Percentiles rank a stretch among this genome's conserved stretches.
phyloP scores from a whole-genome alignment of 2,888 invertebrate species.

The Spodoptera exigua region DNA sequence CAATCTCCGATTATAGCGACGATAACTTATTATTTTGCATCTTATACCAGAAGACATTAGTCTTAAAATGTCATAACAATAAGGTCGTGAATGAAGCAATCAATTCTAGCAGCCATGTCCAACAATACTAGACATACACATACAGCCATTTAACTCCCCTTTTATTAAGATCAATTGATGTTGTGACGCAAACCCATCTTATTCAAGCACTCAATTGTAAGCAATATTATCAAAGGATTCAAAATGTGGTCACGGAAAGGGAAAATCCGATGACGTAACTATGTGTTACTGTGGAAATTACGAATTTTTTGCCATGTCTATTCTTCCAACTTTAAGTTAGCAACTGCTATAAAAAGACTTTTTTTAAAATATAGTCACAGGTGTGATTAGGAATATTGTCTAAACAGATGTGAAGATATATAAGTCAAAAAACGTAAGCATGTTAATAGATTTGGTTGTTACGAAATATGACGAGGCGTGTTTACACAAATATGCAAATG shows the following conservation, averaged over 20 bases:
- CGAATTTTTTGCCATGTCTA: conserved; percentile 10
- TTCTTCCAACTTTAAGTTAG: conserved; percentile 3
- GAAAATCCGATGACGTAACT: conserved; percentile 14
- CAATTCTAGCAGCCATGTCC: conserved; percentile 40
- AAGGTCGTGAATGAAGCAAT: conserved; percentile 50
- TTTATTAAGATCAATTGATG: conserved; percentile 82
- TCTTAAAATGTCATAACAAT: conserved; percentile 30
- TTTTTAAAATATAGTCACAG: no score
- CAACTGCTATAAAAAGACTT: no score
- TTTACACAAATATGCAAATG: no score
- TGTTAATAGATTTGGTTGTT: no score
- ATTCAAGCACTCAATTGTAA: conserved; percentile 57
- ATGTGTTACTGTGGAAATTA: conserved; percentile 24
- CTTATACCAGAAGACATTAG: conserved; percentile 16
- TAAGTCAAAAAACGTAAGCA: no score
- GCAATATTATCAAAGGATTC: conserved; percentile 36
- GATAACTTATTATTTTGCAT: conserved; percentile 1
- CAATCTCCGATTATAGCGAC: not conserved
- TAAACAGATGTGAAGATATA: no score
- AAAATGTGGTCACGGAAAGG: conserved; percentile 29
- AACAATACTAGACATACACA: conserved; percentile 45
- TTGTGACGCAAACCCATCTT: conserved; percentile 65
- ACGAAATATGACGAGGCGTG: no score
- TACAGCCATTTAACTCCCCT: conserved; percentile 70
- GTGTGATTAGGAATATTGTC: no score